Evolutionary conservation across 2,888 invertebrate species (phyloP), one percentile per base, ranked within the genome.

Genomic region (Pseudanteris insignis): DNA sequence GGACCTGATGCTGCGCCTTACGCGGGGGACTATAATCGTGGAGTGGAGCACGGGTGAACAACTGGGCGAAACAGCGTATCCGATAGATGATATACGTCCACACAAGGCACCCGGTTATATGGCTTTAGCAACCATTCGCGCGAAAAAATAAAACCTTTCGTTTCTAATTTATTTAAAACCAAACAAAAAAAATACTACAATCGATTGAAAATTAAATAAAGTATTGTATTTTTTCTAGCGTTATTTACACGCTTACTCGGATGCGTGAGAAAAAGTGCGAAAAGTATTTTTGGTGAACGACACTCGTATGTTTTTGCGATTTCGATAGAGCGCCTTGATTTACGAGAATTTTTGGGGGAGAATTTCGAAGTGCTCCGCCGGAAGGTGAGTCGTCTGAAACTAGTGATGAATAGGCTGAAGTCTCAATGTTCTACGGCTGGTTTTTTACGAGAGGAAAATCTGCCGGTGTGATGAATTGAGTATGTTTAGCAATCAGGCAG

Each of bases 311-410:
- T 55, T 55, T 55, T 55, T 55, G 24, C 18, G 55, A 55, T 47
- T 55, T 46, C 37, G 34, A 47, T 55, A 37, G 55, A 47, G 55
- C 21, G 47, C 34, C 38, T 55, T 55, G 55, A 55, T 55, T 55
- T 55, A 55, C 47, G 55, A 24, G 40, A 6, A 40, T 40, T 55
- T 54, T 55, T 32, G 38, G 55, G 18, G 34, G 37, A 18, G 47
- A 55, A 47, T 40, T 55, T 47, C 37, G 26, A 15, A 33, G 40
- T 38, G 47, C 47, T 47, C 40, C 34, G 36, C 34, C 7, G 34
- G 34, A 55, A 55, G 55, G 55, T 55, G 40, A 30, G 47, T 33
- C 32, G 54, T 37, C 44, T 43, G 32, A 44, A 44, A 44, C 37
- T 40, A 11, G 40, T 36, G 54, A 54, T 46, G 54, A 54, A 54